Evolutionary conservation across 2,113 vertebrate species (phyloP).

Genomic region (Epinephelus moara): DNA sequence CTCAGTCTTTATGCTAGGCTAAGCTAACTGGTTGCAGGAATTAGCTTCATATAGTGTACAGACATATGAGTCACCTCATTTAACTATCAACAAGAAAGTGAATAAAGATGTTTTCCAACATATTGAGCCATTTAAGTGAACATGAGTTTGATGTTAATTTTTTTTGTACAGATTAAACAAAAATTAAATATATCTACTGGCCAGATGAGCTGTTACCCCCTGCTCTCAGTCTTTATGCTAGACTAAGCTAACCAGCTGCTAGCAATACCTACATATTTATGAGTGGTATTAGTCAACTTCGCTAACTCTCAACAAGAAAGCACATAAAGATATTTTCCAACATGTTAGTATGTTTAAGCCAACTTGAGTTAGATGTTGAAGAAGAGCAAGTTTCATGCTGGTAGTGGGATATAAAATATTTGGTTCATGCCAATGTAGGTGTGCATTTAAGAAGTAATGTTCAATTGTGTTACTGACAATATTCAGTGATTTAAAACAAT

Average conservation of each 20-base stretch:
- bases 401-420: neutral
- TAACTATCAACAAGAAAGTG: too few species aligned
- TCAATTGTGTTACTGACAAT: neutral
- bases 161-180: neutral
- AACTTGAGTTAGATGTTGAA: neutral
- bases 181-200: neutral
- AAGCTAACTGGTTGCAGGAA: too few species aligned
- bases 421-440: neutral
- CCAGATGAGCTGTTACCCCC: too few species aligned
- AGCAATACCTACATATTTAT: too few species aligned
- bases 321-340: neutral
- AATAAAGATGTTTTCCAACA: too few species aligned
- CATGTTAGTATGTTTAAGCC: neutral
- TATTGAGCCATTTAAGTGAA: too few species aligned
- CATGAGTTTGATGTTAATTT: too few species aligned
- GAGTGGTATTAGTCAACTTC: neutral
- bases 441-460: neutral
- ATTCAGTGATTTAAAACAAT: neutral
- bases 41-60: too few species aligned
- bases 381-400: slow-evolving; percentile 19
- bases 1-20: too few species aligned
- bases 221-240: too few species aligned
- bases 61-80: too few species aligned
- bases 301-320: neutral
- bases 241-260: too few species aligned